Conservation (phyloP, 2,797 vertebrate species). For the Centropyge bicolor region DNA sequence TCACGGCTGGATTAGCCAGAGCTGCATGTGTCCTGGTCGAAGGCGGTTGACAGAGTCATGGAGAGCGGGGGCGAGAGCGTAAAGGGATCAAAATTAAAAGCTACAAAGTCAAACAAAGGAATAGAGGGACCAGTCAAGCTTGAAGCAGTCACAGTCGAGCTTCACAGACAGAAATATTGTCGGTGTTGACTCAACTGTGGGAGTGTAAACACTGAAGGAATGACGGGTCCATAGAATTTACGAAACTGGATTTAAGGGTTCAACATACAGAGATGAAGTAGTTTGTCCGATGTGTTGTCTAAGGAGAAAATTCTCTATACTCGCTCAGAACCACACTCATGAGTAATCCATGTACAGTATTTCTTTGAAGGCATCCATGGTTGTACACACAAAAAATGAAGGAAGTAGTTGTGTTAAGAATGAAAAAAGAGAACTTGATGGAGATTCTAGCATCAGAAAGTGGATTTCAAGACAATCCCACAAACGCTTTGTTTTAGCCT, state of each 20-base stretch:
- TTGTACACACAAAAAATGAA: not conserved
- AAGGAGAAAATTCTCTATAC: not conserved
- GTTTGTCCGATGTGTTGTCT: not conserved
- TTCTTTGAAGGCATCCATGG: not conserved
- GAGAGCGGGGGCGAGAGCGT: not conserved
- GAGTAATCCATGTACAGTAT: not conserved
- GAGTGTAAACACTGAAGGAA: constrained; percentile 18
- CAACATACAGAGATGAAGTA: not conserved
- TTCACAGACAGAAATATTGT: constrained; percentile 12
- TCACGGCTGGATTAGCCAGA: constrained; percentile 64
- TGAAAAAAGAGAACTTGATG: not conserved
- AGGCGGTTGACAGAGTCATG: constrained; percentile 27
- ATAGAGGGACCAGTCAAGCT: constrained; percentile 4
- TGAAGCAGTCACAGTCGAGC: constrained; percentile 4
- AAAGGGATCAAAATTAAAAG: constrained; percentile 57
- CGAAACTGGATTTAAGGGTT: not conserved
- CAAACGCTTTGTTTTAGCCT: not conserved
- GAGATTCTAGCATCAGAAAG: not conserved
- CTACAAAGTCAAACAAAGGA: constrained; percentile 48
- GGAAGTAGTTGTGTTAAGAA: not conserved
- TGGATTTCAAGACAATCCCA: not conserved
- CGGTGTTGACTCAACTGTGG: constrained; percentile 24
- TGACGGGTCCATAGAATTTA: not conserved
- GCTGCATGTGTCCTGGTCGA: constrained; percentile 49
- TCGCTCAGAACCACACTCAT: not conserved